Conservation (phyloP, 2,113 vertebrate genomes). For the Onychorhynchus coronatus region DNA sequence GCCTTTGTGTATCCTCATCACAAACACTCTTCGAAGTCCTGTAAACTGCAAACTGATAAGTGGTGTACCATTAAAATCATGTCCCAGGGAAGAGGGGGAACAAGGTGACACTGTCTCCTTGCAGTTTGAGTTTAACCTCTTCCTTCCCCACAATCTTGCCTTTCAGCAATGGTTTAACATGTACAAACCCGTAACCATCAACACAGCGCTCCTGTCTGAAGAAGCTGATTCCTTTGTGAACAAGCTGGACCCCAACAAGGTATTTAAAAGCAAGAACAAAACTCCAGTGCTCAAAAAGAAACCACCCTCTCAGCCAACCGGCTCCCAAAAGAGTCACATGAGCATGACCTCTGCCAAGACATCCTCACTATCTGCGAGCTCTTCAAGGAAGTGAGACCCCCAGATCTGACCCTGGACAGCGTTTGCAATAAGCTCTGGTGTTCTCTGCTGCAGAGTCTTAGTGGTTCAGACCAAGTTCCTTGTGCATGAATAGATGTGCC, state of each 20-base stretch:
- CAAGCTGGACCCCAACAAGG: conserved; percentile 89
- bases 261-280: conserved; percentile 89
- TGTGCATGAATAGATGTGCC: neutral
- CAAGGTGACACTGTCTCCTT: neutral
- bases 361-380: conserved; percentile 20
- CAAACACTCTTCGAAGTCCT: neutral
- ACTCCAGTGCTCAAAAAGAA: conserved; percentile 85
- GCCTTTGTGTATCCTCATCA: neutral
- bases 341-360: conserved; percentile 65
- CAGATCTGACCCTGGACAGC: neutral
- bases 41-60: neutral
- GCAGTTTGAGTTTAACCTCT: neutral
- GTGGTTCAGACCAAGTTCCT: neutral
- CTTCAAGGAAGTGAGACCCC: conserved; percentile 43
- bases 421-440: neutral
- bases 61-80: neutral
- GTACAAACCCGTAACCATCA: conserved; percentile 89
- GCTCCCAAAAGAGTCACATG: conserved; percentile 60
- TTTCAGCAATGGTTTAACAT: conserved; percentile 95
- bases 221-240: conserved; percentile 81
- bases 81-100: neutral
- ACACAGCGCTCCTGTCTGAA: conserved; percentile 74
- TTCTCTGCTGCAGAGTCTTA: neutral
- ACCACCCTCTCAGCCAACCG: conserved; percentile 61
- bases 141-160: neutral